A percentile compares a stretch with the other conserved stretches of the same genome.
Conservation (phyloP, 2,888 invertebrate genomes). For the Pyrochroa serraticornis region DNA sequence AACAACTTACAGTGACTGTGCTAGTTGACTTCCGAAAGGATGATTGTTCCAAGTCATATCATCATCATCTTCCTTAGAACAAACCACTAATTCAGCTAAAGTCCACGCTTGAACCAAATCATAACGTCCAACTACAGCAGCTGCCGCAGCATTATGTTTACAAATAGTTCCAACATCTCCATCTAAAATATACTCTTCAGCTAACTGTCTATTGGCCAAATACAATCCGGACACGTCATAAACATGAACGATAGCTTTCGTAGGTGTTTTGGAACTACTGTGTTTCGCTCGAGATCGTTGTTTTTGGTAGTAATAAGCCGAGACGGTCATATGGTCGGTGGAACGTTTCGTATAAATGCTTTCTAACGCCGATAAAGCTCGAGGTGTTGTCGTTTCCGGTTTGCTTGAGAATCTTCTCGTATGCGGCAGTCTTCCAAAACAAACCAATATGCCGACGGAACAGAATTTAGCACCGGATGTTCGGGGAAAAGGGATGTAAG, state of each 20-base stretch:
- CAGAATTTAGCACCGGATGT: constrained; percentile 94
- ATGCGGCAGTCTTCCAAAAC: constrained; percentile 77
- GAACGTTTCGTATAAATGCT: constrained; percentile 50
- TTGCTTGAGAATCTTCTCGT: constrained; percentile 72
- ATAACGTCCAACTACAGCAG: constrained; percentile 71
- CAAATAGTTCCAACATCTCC: constrained; percentile 69
- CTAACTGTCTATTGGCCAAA: constrained; percentile 79
- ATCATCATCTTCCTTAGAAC: constrained; percentile 61
- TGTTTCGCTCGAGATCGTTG: constrained; percentile 45
- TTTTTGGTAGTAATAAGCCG: constrained; percentile 78
- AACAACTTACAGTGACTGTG: constrained; percentile 80
- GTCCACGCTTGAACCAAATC: constrained; percentile 91
- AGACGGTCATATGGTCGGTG: constrained; percentile 60
- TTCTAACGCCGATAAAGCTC: constrained; percentile 77
- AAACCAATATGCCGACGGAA: constrained; percentile 83
- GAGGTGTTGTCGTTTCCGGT: constrained; percentile 78
- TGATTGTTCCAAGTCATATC: constrained; percentile 76
- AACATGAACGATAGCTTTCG: constrained; percentile 69
- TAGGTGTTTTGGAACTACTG: constrained; percentile 52
- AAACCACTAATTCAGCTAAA: constrained; percentile 75
- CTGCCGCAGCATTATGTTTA: constrained; percentile 79
- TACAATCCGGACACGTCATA: constrained; percentile 79
- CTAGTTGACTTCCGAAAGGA: constrained; percentile 84
- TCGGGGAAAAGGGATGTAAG: constrained; percentile 91
- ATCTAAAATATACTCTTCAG: constrained; percentile 78